Evolutionary conservation across 2,888 invertebrate species (phyloP).

Genomic region (Criorhina ranunculi): DNA sequence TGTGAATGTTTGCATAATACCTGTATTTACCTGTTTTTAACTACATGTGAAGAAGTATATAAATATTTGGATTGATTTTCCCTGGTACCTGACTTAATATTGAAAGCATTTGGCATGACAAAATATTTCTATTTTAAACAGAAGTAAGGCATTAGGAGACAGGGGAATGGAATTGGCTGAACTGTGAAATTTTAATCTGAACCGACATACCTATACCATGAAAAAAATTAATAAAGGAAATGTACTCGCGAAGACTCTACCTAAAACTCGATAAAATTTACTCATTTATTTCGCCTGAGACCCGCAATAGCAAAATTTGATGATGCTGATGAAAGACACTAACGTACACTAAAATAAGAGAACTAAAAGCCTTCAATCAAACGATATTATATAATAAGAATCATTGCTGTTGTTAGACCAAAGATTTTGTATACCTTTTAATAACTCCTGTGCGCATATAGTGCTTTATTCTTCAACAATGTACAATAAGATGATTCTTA

Average conservation of each 20-base stretch:
- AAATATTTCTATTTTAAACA: conserved; percentile 62
- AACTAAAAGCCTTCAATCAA: conserved; percentile 60
- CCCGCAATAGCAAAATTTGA: conserved; percentile 12
- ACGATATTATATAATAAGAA: conserved; percentile 53
- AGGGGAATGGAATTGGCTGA: conserved; percentile 72
- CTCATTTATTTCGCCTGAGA: conserved; percentile 24
- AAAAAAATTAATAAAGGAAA: conserved; percentile 31
- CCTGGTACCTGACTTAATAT: conserved; percentile 16
- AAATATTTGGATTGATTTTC: conserved; percentile 18
- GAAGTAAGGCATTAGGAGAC: conserved; percentile 66
- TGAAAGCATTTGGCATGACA: conserved; percentile 27
- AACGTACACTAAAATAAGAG: conserved; percentile 54
- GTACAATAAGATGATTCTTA: conserved; percentile 1
- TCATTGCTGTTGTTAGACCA: conserved; percentile 70
- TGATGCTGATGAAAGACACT: conserved; percentile 59
- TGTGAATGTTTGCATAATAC: too few relatives aligned
- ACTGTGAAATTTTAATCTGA: conserved; percentile 47
- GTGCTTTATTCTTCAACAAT: conserved; percentile 56
- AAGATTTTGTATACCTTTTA: conserved; percentile 59
- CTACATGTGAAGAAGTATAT: neutral
- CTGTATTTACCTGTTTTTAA: too few relatives aligned
- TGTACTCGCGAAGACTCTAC: conserved; percentile 22
- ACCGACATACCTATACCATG: conserved; percentile 37
- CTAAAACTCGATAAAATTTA: conserved; percentile 33
- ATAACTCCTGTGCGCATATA: conserved; percentile 20